Conservation (phyloP, 1,140 invertebrate species). For the Achatina immaculata region DNA sequence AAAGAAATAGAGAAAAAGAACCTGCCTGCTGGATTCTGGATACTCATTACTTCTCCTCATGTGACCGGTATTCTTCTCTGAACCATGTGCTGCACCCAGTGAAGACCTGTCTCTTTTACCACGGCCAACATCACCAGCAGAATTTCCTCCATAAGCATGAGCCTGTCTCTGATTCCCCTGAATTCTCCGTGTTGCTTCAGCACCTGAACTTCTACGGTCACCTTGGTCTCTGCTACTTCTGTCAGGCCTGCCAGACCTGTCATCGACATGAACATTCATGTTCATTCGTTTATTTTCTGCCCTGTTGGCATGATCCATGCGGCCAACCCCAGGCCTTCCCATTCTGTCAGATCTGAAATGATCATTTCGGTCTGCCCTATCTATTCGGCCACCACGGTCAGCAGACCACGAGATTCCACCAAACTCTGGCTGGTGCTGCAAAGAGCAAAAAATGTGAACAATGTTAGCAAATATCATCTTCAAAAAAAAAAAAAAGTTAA, state of each 20-base stretch:
- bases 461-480: too few species aligned
- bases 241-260: neutral
- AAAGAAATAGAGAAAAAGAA: neutral
- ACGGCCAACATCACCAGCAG: neutral
- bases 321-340: neutral
- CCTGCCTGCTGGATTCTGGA: slow-evolving; percentile 1
- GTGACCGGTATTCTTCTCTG: slow-evolving; percentile 9
- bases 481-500: too few species aligned
- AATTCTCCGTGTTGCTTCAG: neutral
- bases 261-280: neutral
- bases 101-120: slow-evolving; percentile 11
- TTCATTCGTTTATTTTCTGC: neutral
- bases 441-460: neutral
- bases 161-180: neutral
- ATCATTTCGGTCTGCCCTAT: neutral
- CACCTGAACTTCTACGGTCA: slow-evolving; percentile 1
- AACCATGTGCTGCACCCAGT: neutral
- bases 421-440: neutral
- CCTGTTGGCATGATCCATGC: neutral
- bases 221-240: neutral
- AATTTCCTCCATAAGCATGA: neutral
- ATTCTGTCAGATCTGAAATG: neutral
- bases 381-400: neutral
- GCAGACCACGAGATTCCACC: neutral
- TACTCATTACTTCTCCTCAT: neutral